Percentiles rank a stretch among this genome's conserved stretches.
Evolutionary conservation across 2,888 invertebrate species (phyloP).

Genomic region (Platypus cylindrus): DNA sequence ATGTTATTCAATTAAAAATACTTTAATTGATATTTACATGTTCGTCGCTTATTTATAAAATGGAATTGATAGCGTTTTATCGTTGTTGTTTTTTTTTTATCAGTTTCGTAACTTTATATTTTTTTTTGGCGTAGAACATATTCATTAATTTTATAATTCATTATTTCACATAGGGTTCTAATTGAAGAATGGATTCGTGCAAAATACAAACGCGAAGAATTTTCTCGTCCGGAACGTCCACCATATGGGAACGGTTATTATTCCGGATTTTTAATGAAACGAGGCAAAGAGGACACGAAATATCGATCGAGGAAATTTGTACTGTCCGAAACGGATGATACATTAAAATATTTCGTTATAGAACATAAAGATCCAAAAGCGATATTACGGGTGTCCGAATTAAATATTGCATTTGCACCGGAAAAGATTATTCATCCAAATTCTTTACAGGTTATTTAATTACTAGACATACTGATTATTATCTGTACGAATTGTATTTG

Average conservation of each 20-base stretch:
- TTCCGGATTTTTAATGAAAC: slow-evolving; percentile 69
- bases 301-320: slow-evolving; percentile 77
- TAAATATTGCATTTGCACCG: slow-evolving; percentile 77
- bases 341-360: slow-evolving; percentile 62
- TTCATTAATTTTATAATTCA: background rate
- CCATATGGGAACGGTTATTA: slow-evolving; percentile 58
- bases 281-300: slow-evolving; percentile 75
- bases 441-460: slow-evolving; percentile 11
- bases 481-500: too few relatives aligned
- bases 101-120: too few relatives aligned
- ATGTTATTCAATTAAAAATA: too few relatives aligned
- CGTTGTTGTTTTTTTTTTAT: too few relatives aligned
- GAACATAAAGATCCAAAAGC: slow-evolving; percentile 74
- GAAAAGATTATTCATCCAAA: slow-evolving; percentile 54
- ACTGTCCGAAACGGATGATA: slow-evolving; percentile 67
- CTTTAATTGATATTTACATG: too few relatives aligned
- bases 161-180: slow-evolving; percentile 50
- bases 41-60: too few relatives aligned
- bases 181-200: slow-evolving; percentile 85
- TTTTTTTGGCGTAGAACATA: background rate
- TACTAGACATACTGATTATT: background rate
- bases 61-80: too few relatives aligned
- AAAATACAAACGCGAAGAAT: slow-evolving; percentile 82
- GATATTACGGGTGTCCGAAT: slow-evolving; percentile 61
- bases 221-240: slow-evolving; percentile 67